Evolutionary conservation across 2,113 vertebrate genomes (phyloP).

Genomic region (Zingel zingel): DNA sequence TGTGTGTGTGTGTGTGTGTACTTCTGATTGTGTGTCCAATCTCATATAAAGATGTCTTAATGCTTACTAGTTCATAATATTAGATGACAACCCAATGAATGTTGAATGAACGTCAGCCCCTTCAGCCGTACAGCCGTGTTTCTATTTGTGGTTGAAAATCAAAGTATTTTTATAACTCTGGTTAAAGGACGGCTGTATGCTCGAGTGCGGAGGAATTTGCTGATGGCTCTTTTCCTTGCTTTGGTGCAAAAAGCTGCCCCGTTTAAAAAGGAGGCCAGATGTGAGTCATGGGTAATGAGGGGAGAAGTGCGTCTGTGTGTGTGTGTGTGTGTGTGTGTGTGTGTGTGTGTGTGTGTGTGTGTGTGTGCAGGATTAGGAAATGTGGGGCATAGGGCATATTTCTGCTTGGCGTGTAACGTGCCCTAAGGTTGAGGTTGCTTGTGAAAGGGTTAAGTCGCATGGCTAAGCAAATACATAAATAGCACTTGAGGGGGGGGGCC

Average conservation of each 20-base stretch:
- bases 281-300: constrained; percentile 67
- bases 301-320: constrained; percentile 42
- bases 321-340: constrained; percentile 17
- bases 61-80: not conserved
- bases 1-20: no score
- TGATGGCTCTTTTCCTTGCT: constrained; percentile 56
- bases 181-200: constrained; percentile 21
- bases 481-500: constrained; percentile 22
- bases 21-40: not conserved
- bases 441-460: constrained; percentile 75
- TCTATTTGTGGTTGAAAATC: not conserved
- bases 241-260: constrained; percentile 47
- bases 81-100: constrained; percentile 1
- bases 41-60: not conserved
- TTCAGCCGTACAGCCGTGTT: not conserved
- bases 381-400: constrained; percentile 53
- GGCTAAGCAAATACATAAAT: constrained; percentile 73
- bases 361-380: constrained; percentile 25
- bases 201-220: constrained; percentile 54
- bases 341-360: constrained; percentile 33
- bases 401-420: constrained; percentile 55
- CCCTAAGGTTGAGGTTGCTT: constrained; percentile 58
- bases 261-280: constrained; percentile 65
- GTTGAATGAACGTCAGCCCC: not conserved
- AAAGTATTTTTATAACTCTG: constrained; percentile 10